Conservation (phyloP, 2,113 vertebrate genomes). For the Halichoerus grypus region DNA sequence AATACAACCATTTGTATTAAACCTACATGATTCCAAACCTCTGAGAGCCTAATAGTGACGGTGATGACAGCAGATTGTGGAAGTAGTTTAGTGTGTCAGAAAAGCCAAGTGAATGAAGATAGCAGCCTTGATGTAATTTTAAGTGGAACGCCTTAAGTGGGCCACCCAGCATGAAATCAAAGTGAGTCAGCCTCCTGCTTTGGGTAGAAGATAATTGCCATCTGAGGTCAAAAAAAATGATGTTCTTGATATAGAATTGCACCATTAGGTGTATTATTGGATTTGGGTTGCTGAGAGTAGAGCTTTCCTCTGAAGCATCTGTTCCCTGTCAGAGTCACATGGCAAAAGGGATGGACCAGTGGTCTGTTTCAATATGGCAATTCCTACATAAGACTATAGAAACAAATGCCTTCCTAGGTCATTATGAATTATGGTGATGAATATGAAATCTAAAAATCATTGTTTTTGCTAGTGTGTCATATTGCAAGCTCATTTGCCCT, state of each 20-base stretch:
- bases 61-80: background rate
- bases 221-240: conserved; percentile 68
- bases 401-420: background rate
- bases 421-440: background rate
- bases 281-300: conserved; percentile 62
- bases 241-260: conserved; percentile 67
- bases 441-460: conserved; percentile 30
- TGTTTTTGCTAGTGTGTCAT: background rate
- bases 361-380: conserved; percentile 59
- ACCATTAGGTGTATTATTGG: conserved; percentile 71
- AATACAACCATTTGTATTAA: background rate
- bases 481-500: conserved; percentile 10
- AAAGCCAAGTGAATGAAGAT: conserved; percentile 52
- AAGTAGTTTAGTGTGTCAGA: conserved; percentile 45
- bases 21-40: background rate
- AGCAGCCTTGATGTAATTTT: conserved; percentile 64
- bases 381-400: background rate
- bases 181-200: conserved; percentile 55
- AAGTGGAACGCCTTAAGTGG: conserved; percentile 65
- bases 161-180: conserved; percentile 72
- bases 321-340: conserved; percentile 55
- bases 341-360: conserved; percentile 51
- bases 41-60: background rate
- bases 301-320: conserved; percentile 64
- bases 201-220: conserved; percentile 66